Conservation (phyloP, 1,140 invertebrate genomes). For the Drosophila nigrodunni region DNA sequence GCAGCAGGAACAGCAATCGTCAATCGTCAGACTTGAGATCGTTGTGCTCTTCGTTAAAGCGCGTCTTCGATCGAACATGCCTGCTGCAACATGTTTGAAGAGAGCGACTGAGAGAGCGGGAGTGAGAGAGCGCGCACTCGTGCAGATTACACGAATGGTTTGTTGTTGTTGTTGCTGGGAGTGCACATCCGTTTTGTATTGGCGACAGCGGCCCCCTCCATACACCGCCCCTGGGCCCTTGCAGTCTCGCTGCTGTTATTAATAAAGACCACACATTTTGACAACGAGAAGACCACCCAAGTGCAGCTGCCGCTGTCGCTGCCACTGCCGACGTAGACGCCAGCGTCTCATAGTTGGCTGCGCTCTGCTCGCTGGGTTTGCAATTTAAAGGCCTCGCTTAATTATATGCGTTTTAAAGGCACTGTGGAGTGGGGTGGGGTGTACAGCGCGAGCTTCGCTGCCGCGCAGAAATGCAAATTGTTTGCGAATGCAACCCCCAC, state of each 20-base stretch:
- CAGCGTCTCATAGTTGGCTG: conserved; percentile 37
- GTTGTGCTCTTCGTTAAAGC: conserved; percentile 20
- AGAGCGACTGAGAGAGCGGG: conserved; percentile 9
- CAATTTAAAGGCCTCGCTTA: conserved; percentile 78
- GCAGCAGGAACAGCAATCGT: conserved; percentile 8
- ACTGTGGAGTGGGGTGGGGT: neutral
- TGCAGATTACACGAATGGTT: conserved; percentile 40
- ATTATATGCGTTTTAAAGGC: conserved; percentile 63
- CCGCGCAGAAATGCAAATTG: conserved; percentile 70
- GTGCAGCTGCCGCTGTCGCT: conserved; percentile 64
- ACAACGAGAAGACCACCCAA: conserved; percentile 84
- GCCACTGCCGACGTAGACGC: conserved; percentile 50
- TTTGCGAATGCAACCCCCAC: conserved; percentile 53
- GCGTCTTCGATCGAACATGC: conserved; percentile 33
- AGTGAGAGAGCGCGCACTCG: conserved; percentile 4
- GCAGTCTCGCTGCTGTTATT: conserved; percentile 71
- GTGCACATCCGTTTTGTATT: conserved; percentile 78
- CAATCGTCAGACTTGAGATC: conserved; percentile 31
- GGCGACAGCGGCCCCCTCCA: conserved; percentile 64
- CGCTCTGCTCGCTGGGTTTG: conserved; percentile 60
- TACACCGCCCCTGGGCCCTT: conserved; percentile 28
- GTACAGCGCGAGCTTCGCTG: conserved; percentile 1
- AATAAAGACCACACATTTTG: conserved; percentile 85
- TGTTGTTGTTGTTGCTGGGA: conserved; percentile 23
- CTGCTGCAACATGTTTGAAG: conserved; percentile 63